phyloP scores from a whole-genome alignment of 1,140 invertebrate genomes.

The Teleopsis dalmanni region DNA sequence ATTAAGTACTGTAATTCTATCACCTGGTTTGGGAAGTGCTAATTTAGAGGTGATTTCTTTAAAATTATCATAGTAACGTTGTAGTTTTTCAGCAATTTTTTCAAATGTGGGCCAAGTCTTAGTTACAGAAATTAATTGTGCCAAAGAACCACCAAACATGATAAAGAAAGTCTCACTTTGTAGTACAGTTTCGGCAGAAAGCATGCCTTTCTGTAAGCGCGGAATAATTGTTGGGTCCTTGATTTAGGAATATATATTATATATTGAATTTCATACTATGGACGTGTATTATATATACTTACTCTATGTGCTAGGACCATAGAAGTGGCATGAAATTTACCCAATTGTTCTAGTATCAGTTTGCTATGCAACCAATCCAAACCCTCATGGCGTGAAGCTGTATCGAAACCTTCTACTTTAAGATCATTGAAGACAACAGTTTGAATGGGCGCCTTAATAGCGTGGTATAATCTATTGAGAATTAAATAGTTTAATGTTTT shows the following conservation, averaged over 20 bases:
- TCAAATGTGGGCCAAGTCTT: slow-evolving; percentile 30
- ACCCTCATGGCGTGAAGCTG: slow-evolving; percentile 30
- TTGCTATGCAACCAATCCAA: slow-evolving; percentile 32
- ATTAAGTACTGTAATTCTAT: slow-evolving; percentile 48
- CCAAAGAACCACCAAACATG: slow-evolving; percentile 28
- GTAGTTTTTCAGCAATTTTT: slow-evolving; percentile 24
- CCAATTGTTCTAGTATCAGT: slow-evolving; percentile 29
- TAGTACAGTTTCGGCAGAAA: slow-evolving; percentile 25
- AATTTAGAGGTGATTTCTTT: slow-evolving; percentile 26
- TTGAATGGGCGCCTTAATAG: slow-evolving; percentile 29
- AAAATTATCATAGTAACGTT: slow-evolving; percentile 46
- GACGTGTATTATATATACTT: background rate
- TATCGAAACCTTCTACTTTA: slow-evolving; percentile 25
- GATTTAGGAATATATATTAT: background rate
- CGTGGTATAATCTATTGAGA: slow-evolving; percentile 45
- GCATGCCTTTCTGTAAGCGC: slow-evolving; percentile 28
- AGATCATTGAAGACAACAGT: slow-evolving; percentile 40
- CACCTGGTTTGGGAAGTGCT: slow-evolving; percentile 25
- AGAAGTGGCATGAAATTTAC: slow-evolving; percentile 37
- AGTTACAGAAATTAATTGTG: slow-evolving; percentile 25
- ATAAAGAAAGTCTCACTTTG: slow-evolving; percentile 23
- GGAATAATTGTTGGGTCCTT: slow-evolving; percentile 30
- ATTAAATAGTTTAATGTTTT: background rate
- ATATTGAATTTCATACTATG: background rate
- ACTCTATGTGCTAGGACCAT: slow-evolving; percentile 34